These are phyloP conservation scores for Tolypeutes matacus DNA, from an alignment of 2,797 vertebrate genomes.

Conservation along the genomic window DNA sequence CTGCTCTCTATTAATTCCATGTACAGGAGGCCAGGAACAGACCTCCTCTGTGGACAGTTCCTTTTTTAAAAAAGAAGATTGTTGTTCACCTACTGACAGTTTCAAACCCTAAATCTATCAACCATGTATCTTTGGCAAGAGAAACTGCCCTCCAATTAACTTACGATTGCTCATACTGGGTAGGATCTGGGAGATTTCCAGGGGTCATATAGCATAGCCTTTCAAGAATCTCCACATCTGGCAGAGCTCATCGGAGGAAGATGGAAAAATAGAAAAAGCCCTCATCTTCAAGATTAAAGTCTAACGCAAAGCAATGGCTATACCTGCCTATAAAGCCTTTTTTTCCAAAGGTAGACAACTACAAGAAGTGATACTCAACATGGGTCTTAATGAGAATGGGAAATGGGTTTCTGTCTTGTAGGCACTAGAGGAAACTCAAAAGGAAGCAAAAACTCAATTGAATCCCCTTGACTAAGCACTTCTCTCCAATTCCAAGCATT, in stretches of 20 bases:
- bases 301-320: neutral
- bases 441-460: slow-evolving; percentile 18
- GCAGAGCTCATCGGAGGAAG: neutral
- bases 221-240: neutral
- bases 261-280: neutral
- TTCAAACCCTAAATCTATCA: neutral
- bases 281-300: neutral
- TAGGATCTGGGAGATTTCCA: neutral
- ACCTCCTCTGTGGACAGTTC: neutral
- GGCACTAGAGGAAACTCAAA: slow-evolving; percentile 2
- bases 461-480: neutral
- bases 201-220: neutral
- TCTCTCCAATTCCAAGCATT: neutral
- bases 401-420: neutral
- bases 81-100: neutral
- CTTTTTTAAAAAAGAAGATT: neutral
- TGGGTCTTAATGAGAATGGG: neutral
- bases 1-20: neutral
- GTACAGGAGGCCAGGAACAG: neutral
- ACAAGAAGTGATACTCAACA: neutral
- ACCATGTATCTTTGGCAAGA: neutral
- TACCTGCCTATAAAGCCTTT: neutral
- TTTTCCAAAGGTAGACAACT: neutral
- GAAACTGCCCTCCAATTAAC: neutral
- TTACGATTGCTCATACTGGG: neutral